phyloP scores from a whole-genome alignment of 2,797 vertebrate species.

The Chelidonichthys spinosus region DNA sequence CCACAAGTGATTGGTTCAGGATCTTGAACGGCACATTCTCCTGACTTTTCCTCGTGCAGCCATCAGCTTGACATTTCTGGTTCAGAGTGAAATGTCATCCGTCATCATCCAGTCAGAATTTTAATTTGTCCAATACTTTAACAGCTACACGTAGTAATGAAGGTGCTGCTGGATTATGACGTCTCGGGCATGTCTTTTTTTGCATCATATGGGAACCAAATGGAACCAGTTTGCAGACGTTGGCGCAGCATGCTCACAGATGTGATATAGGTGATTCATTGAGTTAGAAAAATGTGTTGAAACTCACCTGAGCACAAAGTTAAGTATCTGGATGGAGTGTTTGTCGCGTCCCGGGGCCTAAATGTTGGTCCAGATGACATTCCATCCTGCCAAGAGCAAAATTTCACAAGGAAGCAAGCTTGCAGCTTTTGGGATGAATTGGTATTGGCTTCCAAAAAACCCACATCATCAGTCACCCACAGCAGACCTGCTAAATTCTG shows the following conservation, averaged over 20 bases:
- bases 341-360: neutral
- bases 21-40: neutral
- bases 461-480: slow-evolving; percentile 66
- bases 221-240: slow-evolving; percentile 26
- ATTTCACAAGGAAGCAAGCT: slow-evolving; percentile 58
- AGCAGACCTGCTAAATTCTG: slow-evolving; percentile 59
- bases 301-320: neutral
- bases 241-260: neutral
- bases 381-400: slow-evolving; percentile 57
- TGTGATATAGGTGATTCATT: neutral
- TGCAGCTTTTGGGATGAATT: slow-evolving; percentile 64
- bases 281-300: neutral
- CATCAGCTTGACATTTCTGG: neutral
- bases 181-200: neutral
- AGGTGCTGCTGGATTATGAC: neutral
- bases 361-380: slow-evolving; percentile 52
- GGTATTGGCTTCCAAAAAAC: slow-evolving; percentile 53
- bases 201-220: slow-evolving; percentile 8
- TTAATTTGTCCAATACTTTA: too few relatives aligned
- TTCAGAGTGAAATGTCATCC: neutral
- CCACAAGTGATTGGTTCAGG: too few relatives aligned
- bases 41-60: neutral
- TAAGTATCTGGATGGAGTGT: neutral
- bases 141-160: too few relatives aligned
- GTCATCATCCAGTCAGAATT: neutral